These are phyloP conservation scores for Agapostemon virescens DNA, from an alignment of 2,888 invertebrate genomes.

Conservation along the genomic window DNA sequence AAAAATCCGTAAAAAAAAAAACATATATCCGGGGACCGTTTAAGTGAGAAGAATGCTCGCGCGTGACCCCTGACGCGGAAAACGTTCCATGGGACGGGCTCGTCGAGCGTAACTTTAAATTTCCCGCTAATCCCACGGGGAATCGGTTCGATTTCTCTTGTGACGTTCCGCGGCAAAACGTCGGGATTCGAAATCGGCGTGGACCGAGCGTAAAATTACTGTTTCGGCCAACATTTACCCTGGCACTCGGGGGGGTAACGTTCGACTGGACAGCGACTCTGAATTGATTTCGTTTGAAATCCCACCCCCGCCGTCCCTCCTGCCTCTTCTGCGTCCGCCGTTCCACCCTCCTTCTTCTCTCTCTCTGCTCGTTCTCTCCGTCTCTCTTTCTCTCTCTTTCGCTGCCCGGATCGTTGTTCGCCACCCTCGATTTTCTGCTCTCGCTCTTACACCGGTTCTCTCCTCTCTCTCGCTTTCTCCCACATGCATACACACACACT, in stretches of 20 bases:
- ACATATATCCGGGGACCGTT: neutral
- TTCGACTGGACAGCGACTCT: conserved; percentile 78
- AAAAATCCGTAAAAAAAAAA: neutral
- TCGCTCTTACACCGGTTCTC: conserved; percentile 26
- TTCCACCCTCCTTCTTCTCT: conserved; percentile 53
- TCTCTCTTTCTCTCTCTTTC: conserved; percentile 49
- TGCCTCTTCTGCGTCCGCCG: conserved; percentile 67
- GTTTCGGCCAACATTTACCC: conserved; percentile 79
- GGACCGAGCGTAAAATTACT: conserved; percentile 78
- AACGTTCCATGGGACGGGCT: conserved; percentile 34
- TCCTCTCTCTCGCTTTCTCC: too few species aligned
- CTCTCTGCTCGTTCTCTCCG: conserved; percentile 22
- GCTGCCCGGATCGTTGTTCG: conserved; percentile 30
- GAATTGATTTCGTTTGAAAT: conserved; percentile 80
- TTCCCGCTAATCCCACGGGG: conserved; percentile 65
- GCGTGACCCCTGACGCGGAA: conserved; percentile 35
- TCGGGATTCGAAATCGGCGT: conserved; percentile 72
- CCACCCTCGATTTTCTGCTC: conserved; percentile 34
- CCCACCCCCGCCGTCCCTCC: conserved; percentile 65
- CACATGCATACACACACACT: too few species aligned
- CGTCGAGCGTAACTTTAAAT: conserved; percentile 56
- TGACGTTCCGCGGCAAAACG: conserved; percentile 61
- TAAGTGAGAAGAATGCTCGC: conserved; percentile 21
- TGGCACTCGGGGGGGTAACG: conserved; percentile 74
- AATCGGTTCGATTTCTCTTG: conserved; percentile 57